Percentiles rank a stretch among this genome's conserved stretches.
Conservation (phyloP, 2,888 invertebrate genomes). For the Geophilus truncorum region DNA sequence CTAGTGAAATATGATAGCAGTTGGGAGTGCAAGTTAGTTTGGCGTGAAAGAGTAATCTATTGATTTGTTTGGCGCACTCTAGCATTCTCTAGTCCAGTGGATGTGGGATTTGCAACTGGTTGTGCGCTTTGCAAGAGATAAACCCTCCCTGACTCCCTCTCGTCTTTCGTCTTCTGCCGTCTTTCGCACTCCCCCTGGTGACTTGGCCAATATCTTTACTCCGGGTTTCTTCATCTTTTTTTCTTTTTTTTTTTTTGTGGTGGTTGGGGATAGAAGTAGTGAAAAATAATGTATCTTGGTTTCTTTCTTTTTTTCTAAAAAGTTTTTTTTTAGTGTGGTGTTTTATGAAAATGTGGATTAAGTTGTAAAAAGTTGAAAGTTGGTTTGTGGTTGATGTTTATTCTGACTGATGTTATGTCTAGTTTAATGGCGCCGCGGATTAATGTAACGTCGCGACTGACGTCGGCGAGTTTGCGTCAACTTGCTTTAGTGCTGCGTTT, state of each 20-base stretch:
- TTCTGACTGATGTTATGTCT: not conserved
- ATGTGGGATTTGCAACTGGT: slow-evolving; percentile 25
- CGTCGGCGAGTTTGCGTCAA: not conserved
- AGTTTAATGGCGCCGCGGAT: not conserved
- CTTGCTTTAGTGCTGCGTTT: not conserved
- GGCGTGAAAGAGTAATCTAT: slow-evolving; percentile 27
- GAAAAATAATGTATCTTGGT: not conserved
- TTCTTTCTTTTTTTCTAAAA: too few relatives aligned
- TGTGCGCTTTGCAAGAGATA: slow-evolving; percentile 17
- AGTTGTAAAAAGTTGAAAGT: not conserved
- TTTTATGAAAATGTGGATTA: not conserved
- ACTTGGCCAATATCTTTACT: not conserved
- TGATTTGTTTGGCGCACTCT: slow-evolving; percentile 24
- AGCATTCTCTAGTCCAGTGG: slow-evolving; percentile 18
- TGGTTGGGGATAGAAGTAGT: not conserved
- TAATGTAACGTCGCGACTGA: not conserved
- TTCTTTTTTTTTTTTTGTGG: not conserved
- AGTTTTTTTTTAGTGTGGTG: not conserved
- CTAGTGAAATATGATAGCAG: slow-evolving; percentile 27
- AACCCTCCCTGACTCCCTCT: not conserved
- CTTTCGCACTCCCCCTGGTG: not conserved
- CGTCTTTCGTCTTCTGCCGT: not conserved
- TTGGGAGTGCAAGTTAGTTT: slow-evolving; percentile 25
- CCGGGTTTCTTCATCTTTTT: not conserved
- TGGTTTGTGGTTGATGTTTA: not conserved